Percentiles rank a stretch among this genome's conserved stretches.
Evolutionary conservation across 2,888 invertebrate species (phyloP).

Genomic region (Alcis repandata): DNA sequence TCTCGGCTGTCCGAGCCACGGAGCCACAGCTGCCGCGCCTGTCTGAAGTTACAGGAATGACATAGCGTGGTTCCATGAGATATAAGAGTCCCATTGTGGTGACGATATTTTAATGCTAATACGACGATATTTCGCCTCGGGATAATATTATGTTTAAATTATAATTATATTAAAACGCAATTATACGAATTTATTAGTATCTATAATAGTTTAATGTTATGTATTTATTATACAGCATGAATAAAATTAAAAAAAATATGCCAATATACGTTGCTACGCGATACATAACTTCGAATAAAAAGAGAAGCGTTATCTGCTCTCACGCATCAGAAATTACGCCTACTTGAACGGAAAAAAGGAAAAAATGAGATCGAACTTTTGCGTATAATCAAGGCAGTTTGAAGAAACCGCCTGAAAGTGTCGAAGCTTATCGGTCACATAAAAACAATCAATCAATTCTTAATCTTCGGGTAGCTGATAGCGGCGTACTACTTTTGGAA

Average conservation of each 20-base stretch:
- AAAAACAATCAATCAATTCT: slow-evolving; percentile 67
- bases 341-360: not conserved
- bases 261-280: not conserved
- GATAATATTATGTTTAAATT: slow-evolving; percentile 16
- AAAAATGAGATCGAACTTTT: slow-evolving; percentile 22
- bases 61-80: slow-evolving; percentile 14
- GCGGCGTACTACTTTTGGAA: slow-evolving; percentile 62
- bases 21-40: slow-evolving; percentile 69
- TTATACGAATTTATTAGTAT: slow-evolving; percentile 10
- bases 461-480: slow-evolving; percentile 51
- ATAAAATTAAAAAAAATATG: not conserved
- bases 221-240: not conserved
- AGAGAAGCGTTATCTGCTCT: not conserved
- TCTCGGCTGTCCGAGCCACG: slow-evolving; percentile 70
- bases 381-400: slow-evolving; percentile 33
- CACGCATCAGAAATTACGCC: not conserved
- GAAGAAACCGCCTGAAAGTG: slow-evolving; percentile 53
- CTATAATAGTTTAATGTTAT: slow-evolving; percentile 13
- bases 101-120: slow-evolving; percentile 19
- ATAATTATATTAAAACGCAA: slow-evolving; percentile 8
- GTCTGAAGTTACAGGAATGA: slow-evolving; percentile 59
- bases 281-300: not conserved
- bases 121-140: slow-evolving; percentile 36
- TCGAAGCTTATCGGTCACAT: slow-evolving; percentile 57
- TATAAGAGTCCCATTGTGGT: slow-evolving; percentile 23